Percentiles rank a stretch among this genome's conserved stretches.
phyloP scores from a whole-genome alignment of 2,888 invertebrate species.

The Oligia latruncula region DNA sequence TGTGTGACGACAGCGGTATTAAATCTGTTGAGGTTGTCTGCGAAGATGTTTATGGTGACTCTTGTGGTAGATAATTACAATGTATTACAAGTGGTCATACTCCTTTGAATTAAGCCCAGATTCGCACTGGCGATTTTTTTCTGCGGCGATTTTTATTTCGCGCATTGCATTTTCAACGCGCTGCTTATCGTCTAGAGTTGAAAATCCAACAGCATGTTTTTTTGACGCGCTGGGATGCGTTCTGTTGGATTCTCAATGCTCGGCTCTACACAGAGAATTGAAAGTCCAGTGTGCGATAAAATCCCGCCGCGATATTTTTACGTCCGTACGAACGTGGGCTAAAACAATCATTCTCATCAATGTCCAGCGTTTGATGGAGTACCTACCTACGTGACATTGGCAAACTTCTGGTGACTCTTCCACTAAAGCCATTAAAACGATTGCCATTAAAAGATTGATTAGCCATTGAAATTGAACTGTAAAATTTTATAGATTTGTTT shows the following conservation, averaged over 20 bases:
- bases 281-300: too few species aligned
- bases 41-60: constrained; percentile 13
- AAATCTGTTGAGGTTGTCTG: constrained; percentile 20
- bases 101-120: neutral
- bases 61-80: neutral
- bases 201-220: too few species aligned
- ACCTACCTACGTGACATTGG: neutral
- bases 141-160: neutral
- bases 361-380: neutral
- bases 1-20: constrained; percentile 22
- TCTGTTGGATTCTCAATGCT: too few species aligned
- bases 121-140: too few species aligned
- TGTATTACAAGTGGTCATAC: neutral
- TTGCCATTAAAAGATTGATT: too few species aligned
- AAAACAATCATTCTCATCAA: neutral
- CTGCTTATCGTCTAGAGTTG: too few species aligned
- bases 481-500: neutral
- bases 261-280: too few species aligned
- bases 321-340: too few species aligned
- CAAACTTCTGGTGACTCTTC: neutral
- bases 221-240: too few species aligned
- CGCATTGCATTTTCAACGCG: neutral
- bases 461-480: neutral
- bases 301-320: too few species aligned
- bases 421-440: neutral